phyloP scores from a whole-genome alignment of 2,113 vertebrate genomes.

The Alethe diademata region DNA sequence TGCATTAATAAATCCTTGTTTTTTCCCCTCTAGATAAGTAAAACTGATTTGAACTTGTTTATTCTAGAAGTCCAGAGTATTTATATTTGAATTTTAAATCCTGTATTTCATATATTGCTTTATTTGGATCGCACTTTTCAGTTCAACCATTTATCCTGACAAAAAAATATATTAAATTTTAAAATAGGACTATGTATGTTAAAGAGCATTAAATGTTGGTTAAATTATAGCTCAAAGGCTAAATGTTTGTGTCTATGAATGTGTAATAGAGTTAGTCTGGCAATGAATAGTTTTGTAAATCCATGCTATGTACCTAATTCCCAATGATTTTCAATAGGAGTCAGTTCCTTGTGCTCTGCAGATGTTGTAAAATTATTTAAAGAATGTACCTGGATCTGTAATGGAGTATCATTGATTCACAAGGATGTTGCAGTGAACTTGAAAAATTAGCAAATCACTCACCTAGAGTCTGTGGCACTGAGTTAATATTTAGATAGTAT shows the following conservation, averaged over 20 bases:
- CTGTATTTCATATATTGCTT: background rate
- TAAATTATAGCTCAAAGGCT: background rate
- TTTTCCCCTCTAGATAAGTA: background rate
- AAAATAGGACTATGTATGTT: background rate
- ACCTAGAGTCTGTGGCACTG: background rate
- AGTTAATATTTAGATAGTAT: background rate
- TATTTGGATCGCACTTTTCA: background rate
- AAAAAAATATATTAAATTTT: background rate
- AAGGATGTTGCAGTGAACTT: background rate
- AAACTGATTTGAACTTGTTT: background rate
- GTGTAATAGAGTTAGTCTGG: background rate
- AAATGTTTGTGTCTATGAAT: background rate
- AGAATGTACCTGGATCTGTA: background rate
- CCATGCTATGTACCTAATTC: background rate
- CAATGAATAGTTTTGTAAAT: background rate
- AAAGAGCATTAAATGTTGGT: background rate
- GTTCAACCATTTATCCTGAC: background rate
- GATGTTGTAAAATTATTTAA: background rate
- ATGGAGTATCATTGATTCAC: background rate
- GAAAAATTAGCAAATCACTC: background rate
- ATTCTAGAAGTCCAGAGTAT: background rate
- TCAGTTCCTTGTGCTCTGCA: background rate
- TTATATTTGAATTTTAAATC: background rate
- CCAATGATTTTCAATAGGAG: background rate
- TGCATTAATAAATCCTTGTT: background rate